These are phyloP conservation scores for Haemorhous mexicanus DNA, from an alignment of 2,113 vertebrate genomes.

Conservation along the genomic window DNA sequence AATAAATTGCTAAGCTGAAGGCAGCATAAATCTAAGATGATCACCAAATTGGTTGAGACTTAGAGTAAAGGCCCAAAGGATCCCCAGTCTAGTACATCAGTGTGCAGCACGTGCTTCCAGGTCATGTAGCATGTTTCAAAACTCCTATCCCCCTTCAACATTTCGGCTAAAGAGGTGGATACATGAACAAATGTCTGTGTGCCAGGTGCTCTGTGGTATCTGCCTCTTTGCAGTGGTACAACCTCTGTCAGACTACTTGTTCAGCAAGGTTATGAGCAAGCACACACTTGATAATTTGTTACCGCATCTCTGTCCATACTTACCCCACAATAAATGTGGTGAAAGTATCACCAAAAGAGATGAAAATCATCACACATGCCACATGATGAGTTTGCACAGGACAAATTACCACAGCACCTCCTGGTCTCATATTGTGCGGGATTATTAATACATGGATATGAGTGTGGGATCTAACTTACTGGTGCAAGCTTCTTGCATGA, in stretches of 20 bases:
- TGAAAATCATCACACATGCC: not conserved
- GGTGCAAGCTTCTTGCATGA: not conserved
- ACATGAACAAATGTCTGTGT: not conserved
- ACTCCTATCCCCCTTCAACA: not conserved
- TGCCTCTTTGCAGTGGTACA: not conserved
- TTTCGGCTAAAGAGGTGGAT: not conserved
- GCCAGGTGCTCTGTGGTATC: not conserved
- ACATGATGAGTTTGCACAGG: not conserved
- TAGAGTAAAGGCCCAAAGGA: not conserved
- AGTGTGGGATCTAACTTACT: not conserved
- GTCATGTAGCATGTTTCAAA: not conserved
- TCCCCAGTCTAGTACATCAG: not conserved
- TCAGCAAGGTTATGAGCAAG: not conserved
- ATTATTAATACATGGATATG: not conserved
- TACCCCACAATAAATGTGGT: not conserved
- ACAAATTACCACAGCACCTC: not conserved
- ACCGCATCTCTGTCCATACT: not conserved
- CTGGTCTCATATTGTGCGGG: not conserved
- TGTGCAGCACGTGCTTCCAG: not conserved
- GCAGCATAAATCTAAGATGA: not conserved
- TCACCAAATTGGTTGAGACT: not conserved
- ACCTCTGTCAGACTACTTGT: not conserved
- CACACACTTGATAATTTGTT: not conserved
- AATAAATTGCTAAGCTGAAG: not conserved
- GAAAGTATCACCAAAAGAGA: not conserved